Conservation (phyloP, 2,888 invertebrate genomes). For the Macropis europaea region DNA sequence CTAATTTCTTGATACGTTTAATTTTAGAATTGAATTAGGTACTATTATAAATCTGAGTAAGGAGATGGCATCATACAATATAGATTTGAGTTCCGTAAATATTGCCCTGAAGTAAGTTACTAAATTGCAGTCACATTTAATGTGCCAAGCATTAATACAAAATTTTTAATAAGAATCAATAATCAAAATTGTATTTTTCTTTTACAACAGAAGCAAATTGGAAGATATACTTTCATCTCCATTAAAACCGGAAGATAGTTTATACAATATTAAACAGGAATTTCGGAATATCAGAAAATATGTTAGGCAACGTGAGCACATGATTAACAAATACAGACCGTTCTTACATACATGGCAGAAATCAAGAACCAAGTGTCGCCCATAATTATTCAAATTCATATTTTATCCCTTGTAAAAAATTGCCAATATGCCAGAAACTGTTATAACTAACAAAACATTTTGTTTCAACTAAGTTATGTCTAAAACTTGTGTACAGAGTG, state of each 20-base stretch:
- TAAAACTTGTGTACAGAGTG: no score
- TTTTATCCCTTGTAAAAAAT: neutral
- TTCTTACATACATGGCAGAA: neutral
- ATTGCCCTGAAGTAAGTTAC: constrained; percentile 30
- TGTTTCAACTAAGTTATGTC: no score
- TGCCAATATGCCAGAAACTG: no score
- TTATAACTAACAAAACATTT: no score
- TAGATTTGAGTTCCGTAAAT: constrained; percentile 42
- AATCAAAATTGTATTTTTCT: neutral
- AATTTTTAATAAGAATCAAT: neutral
- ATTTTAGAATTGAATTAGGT: constrained; percentile 64
- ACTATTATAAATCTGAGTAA: constrained; percentile 58
- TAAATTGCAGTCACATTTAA: neutral
- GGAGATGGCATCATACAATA: constrained; percentile 40
- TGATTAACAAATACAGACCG: constrained; percentile 38
- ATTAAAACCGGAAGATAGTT: constrained; percentile 39
- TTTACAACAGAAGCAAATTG: constrained; percentile 48
- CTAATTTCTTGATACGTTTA: neutral
- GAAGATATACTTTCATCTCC: constrained; percentile 11
- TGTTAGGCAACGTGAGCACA: constrained; percentile 18
- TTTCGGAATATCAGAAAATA: constrained; percentile 31
- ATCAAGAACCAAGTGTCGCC: constrained; percentile 6
- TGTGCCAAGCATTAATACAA: neutral
- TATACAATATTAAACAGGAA: constrained; percentile 47
- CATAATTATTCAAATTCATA: neutral